Conservation (phyloP, 2,888 invertebrate species). For the Tipula helvola region DNA sequence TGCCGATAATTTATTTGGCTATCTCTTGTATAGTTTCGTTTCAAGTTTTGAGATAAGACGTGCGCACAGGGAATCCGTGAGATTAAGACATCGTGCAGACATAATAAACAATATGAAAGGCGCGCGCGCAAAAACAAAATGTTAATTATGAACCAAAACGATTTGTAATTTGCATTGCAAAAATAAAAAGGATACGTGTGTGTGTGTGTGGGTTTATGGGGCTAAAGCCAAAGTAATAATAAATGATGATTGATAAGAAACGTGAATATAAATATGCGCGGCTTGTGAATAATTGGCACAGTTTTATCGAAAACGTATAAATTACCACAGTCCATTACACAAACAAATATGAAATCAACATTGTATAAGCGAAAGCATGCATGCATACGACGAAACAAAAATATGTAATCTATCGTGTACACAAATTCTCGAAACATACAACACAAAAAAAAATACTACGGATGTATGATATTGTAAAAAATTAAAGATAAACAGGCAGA, state of each 20-base stretch:
- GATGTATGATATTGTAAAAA: not conserved
- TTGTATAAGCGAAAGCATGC: not conserved
- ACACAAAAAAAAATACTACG: not conserved
- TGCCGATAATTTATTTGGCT: not conserved
- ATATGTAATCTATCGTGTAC: not conserved
- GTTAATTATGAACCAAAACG: not conserved
- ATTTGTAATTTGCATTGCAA: not conserved
- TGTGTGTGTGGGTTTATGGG: too few relatives aligned
- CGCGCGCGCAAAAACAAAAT: not conserved
- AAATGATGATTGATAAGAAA: not conserved
- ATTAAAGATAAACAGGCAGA: not conserved
- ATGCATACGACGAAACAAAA: not conserved
- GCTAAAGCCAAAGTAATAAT: not conserved
- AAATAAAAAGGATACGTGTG: not conserved
- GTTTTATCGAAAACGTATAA: not conserved
- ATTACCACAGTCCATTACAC: not conserved
- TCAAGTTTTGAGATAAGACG: not conserved
- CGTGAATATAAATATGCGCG: not conserved
- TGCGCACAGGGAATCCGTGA: not conserved
- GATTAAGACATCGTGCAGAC: not conserved
- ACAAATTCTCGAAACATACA: not conserved
- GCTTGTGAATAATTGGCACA: too few relatives aligned
- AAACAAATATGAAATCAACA: not conserved
- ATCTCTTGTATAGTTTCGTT: not conserved
- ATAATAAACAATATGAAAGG: not conserved